Evolutionary conservation across 2,888 invertebrate species (phyloP), one percentile per base, ranked within the genome.

Genomic region (Julus scanicus): DNA sequence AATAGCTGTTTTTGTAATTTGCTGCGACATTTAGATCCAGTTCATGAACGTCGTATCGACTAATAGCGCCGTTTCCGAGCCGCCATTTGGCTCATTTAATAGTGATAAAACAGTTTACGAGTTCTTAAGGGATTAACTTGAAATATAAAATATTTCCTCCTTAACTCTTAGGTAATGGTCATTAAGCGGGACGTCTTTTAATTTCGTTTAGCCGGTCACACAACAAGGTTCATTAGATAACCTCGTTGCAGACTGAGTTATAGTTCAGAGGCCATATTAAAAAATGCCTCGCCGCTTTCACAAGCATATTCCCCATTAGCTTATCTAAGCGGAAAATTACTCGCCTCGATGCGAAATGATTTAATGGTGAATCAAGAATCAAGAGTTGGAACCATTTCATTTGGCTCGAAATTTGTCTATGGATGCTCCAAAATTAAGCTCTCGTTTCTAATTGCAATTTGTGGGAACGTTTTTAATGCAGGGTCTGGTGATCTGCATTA

Each of bases 1-100:
- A 20, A 71, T 71, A 20, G 63, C 20, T 71, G 63, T 71, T 71
- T 71, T 71, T 71, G 63, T 71, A 71, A 71, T 71, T 71, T 71
- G 63, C 63, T 20, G 20, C 63, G 63, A 71, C 63, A 71, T 71
- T 71, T 71, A 71, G 63, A 71, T 71, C 63, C 63, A 20, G 63
- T 71, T 71, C 63, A 20, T 71, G 63, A 20, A 71, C 63, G 63
- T 71, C 63, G 63, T 20, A 17, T 71, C 63, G 20, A 17, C 63
- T 71, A 71, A 71, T 71, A 20, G 63, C 20, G 20, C 63, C 63
- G 63, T 71, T 71, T 20, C 63, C 20, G 20, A 20, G 20, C 63
- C 20, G 63, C 63, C 63, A 20, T 71, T 71, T 71, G 63, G 20
- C 63, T 71, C 63, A 71, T 71, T 71, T 71, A 71, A 71, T 71